Evolutionary conservation across 2,113 vertebrate species (phyloP), one percentile per base, ranked within the genome.

Genomic region (Aegithalos caudatus): DNA sequence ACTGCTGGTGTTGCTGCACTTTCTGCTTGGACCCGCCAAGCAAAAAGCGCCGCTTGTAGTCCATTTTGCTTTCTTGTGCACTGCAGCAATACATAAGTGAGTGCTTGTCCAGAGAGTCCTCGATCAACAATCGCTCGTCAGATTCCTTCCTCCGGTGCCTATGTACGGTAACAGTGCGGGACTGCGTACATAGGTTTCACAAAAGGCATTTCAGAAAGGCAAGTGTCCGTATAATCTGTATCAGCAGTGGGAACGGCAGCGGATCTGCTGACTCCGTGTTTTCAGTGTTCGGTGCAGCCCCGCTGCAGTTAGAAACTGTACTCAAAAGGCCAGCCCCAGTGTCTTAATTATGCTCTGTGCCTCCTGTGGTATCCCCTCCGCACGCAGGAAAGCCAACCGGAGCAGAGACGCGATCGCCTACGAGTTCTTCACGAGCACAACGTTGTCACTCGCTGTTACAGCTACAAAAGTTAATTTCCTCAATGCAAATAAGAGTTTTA

Each of bases 11-110:
- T 98, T 99, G 99, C 97, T 99, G 99, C 97, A 99, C 99, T 98
- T 99, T 99, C 98, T 99, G 99, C 99, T 99, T 99, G 99, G 99
- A 99, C 99, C 99, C 99, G 99, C 99, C 99, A 98, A 99, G 99
- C 99, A 99, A 98, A 98, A 99, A 99, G 98, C 99, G 99, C 98
- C 99, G 98, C 98, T 99, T 99, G 72, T 99, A 99, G 99, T 99
- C 99, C 99, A 99, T 99, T 98, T 99, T 99, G 98, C 98, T 99
- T 98, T 99, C 99, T 97, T 99, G 99, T 66, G 98, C 98, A 97
- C 99, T 99, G 96, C 99, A 99, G 99, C 99, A 99, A 99, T 99
- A 99, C 99, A 99, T 99, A 99, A 97, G 98, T 97, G 97, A 97
- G 98, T 98, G 97, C 97, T 92, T 95, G 96, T 97, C 94, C 90